These are phyloP conservation scores for Rhopilema esculentum DNA, from an alignment of 30 jellyfish, hydroid and myxozoan genomes.

Conservation along the genomic window DNA sequence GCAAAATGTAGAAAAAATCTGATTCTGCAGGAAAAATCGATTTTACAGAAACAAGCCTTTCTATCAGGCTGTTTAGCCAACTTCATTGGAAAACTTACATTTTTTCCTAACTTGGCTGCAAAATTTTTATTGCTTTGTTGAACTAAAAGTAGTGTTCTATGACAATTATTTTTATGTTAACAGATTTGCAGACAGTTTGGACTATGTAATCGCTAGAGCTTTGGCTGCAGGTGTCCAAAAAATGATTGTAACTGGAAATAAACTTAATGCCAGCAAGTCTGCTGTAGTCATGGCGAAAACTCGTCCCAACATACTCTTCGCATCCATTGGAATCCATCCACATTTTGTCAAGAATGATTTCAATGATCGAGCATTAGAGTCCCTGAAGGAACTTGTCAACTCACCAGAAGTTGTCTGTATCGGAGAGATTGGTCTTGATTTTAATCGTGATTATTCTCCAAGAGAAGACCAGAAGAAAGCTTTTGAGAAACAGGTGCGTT, in stretches of 20 bases:
- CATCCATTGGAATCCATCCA: slow-evolving; percentile 97
- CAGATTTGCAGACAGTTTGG: slow-evolving; percentile 68
- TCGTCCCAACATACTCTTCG: slow-evolving; percentile 85
- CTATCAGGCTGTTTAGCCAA: too few relatives aligned
- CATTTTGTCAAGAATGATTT: slow-evolving; percentile 92
- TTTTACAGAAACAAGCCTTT: too few relatives aligned
- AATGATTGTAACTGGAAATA: slow-evolving; percentile 91
- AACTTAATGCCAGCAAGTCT: slow-evolving; percentile 75
- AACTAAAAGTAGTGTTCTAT: too few relatives aligned
- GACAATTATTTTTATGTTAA: not conserved
- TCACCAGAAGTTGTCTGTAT: slow-evolving; percentile 88
- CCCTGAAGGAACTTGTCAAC: slow-evolving; percentile 76
- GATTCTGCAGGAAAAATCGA: too few relatives aligned
- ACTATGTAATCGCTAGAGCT: slow-evolving; percentile 93
- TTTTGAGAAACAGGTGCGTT: slow-evolving; percentile 84
- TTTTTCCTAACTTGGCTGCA: too few relatives aligned
- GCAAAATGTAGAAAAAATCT: too few relatives aligned
- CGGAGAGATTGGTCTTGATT: slow-evolving; percentile 96
- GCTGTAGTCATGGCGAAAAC: slow-evolving; percentile 97
- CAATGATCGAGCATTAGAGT: slow-evolving; percentile 78
- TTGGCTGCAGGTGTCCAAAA: slow-evolving; percentile 92
- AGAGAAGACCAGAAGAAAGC: slow-evolving; percentile 91
- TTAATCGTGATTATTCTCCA: slow-evolving; percentile 90
- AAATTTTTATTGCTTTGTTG: too few relatives aligned
- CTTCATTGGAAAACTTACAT: too few relatives aligned